Conservation (phyloP, 1,140 invertebrate genomes). For the Chymomyza costata region DNA sequence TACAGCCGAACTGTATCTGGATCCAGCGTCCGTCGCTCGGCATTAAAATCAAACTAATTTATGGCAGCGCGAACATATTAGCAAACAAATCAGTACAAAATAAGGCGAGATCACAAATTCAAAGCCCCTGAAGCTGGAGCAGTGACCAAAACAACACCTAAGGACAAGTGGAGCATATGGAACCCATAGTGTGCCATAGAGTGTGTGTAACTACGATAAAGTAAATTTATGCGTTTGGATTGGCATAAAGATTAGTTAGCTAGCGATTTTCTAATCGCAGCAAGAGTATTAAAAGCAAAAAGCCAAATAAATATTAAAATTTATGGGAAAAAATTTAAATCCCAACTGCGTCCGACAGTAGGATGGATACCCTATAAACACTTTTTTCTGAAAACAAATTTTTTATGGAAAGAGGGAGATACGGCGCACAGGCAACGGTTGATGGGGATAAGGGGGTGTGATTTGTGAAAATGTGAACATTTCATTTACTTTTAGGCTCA, state of each 20-base stretch:
- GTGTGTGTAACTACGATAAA: too few species aligned
- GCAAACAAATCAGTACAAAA: conserved; percentile 73
- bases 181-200: too few species aligned
- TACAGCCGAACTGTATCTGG: neutral
- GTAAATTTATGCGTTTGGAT: conserved; percentile 60
- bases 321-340: conserved; percentile 41
- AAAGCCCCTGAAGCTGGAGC: neutral
- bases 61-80: conserved; percentile 71
- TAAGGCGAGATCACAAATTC: conserved; percentile 43
- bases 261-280: conserved; percentile 60
- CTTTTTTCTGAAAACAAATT: too few species aligned
- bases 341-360: too few species aligned
- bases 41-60: conserved; percentile 71
- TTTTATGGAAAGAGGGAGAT: conserved; percentile 15
- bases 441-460: conserved; percentile 3
- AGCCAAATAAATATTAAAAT: conserved; percentile 64
- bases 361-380: too few species aligned
- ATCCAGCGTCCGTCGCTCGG: conserved; percentile 40
- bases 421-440: neutral
- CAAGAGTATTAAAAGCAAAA: conserved; percentile 50
- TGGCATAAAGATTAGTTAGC: conserved; percentile 66
- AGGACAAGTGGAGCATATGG: too few species aligned
- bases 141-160: too few species aligned
- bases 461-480: too few species aligned
- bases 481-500: too few species aligned